Base-by-base conservation (phyloP, 2,113 vertebrate genomes). In the Cathartes aura region DNA sequence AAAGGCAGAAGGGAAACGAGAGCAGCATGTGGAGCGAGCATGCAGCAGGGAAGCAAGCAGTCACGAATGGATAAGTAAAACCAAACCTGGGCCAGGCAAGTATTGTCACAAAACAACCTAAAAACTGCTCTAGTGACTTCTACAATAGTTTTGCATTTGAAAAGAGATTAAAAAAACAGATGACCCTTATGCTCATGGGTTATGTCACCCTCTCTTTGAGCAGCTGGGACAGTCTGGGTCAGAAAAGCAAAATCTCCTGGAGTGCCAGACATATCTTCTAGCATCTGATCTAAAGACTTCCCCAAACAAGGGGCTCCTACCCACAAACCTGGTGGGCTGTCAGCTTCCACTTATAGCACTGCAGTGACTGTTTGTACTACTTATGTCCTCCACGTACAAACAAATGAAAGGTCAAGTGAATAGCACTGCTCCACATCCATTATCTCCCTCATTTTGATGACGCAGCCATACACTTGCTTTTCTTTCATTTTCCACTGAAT, bases 291-390 rank as follows among this genome's bases (percentile, higher is more conserved):
- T 52, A 34, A 82, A 60, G n/a, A 55, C 55, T 36, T 63, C 23
- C n/a, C 38, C 27, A 42, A 48, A 82, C 16, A 82, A 83, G 34
- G 1, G 6, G 42, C 11, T 93, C 29, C 72, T 15, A 32, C 2
- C 6, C 42, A 59, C 73, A 48, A 42, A 64, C 38, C n/a, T 17
- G 29, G 66, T 11, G 26, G n/a, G 19, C 82, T 83, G 43, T 58
- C 68, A 59, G 53, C 72, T 48, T 78, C 71, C 59, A 24, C 43
- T 45, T 1, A 40, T 12, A 43, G 43, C 10, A 8, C 59, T 12
- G 27, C 1, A 1, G 42, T 50, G 50, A 72, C 27, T 0, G 0
- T 22, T 10, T 45, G 22, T 13, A 62, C 42, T 21, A 55, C 29
- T 53, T 15, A 38, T 0, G 1, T 48, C 56, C 71, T 70, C 67